A percentile compares a stretch with the other conserved stretches of the same genome.
These are phyloP conservation scores for Regulus satrapa DNA, from an alignment of 2,113 vertebrate genomes.

Conservation along the genomic window DNA sequence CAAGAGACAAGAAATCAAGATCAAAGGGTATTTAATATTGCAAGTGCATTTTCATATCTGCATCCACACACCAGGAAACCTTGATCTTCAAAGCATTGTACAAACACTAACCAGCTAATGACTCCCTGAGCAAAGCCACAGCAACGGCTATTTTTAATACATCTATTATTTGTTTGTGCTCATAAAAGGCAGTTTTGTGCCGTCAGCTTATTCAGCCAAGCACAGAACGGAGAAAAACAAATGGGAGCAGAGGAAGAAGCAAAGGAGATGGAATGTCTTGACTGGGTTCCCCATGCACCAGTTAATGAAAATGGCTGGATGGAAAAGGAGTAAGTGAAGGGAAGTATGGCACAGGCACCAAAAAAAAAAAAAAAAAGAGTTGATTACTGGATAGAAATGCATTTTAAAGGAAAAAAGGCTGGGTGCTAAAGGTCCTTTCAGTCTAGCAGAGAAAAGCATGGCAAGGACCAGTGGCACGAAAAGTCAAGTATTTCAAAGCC, in stretches of 20 bases:
- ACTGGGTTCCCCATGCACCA: neutral
- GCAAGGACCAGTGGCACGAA: neutral
- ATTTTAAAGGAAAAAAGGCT: neutral
- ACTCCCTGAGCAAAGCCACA: neutral
- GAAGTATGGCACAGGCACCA: neutral
- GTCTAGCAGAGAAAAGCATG: neutral
- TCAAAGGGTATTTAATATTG: neutral
- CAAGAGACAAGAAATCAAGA: neutral
- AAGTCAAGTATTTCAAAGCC: neutral
- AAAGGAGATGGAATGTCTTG: neutral
- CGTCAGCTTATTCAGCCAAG: neutral
- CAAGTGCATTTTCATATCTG: neutral
- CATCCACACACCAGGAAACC: neutral
- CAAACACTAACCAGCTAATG: neutral
- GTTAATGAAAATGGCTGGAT: neutral
- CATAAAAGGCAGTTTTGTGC: neutral
- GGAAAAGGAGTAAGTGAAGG: neutral
- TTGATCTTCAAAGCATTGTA: neutral
- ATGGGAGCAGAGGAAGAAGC: neutral
- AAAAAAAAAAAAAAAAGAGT: too few species aligned
- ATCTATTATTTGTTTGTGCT: constrained; percentile 12
- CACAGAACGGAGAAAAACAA: neutral
- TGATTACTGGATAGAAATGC: neutral
- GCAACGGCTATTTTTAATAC: constrained; percentile 25
- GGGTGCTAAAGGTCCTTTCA: neutral